These are phyloP conservation scores for Polia nebulosa DNA, from an alignment of 2,888 invertebrate genomes.

Conservation along the genomic window DNA sequence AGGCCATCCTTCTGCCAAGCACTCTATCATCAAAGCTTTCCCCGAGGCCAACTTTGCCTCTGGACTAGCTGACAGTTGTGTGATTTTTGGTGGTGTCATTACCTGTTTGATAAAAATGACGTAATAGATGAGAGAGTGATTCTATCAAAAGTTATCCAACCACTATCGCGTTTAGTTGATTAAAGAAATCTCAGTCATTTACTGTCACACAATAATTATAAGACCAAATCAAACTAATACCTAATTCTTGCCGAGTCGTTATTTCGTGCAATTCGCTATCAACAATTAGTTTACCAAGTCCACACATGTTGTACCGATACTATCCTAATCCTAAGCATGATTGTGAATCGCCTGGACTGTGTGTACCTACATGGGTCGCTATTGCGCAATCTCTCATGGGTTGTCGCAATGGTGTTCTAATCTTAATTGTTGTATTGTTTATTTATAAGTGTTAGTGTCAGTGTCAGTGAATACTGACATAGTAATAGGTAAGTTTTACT, in stretches of 20 bases:
- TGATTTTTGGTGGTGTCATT: slow-evolving; percentile 75
- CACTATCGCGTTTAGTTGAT: neutral
- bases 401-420: no score
- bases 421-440: no score
- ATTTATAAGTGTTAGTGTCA: no score
- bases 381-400: no score
- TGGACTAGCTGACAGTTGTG: slow-evolving; percentile 73
- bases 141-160: neutral
- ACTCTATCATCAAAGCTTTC: slow-evolving; percentile 75
- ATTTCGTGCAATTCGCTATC: neutral
- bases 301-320: no score
- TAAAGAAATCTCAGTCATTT: neutral
- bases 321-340: no score
- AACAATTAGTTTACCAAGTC: neutral
- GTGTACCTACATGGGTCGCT: no score
- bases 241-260: neutral
- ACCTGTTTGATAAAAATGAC: slow-evolving; percentile 70
- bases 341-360: no score
- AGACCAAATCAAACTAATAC: neutral
- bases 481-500: no score
- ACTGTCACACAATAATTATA: neutral
- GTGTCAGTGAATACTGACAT: no score
- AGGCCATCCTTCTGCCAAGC: slow-evolving; percentile 79
- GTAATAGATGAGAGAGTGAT: neutral
- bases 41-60: slow-evolving; percentile 70